phyloP scores from a whole-genome alignment of 2,797 vertebrate genomes.

The Alfaro cultratus region DNA sequence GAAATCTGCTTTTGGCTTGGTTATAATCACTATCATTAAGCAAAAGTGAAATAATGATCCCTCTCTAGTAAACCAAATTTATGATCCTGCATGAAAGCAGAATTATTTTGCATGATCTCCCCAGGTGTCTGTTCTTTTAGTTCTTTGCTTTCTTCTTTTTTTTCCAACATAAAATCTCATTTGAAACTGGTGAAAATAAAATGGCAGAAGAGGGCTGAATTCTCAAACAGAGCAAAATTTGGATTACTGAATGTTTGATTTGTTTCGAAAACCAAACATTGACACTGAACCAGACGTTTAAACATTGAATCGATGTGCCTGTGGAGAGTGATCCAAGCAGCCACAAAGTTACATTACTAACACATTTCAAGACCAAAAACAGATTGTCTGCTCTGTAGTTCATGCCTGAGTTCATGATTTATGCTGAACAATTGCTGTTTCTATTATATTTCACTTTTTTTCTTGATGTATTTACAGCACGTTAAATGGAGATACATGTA shows the following conservation, averaged over 20 bases:
- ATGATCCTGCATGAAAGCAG: not conserved
- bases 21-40: conserved; percentile 15
- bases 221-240: not conserved
- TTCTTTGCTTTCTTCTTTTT: not conserved
- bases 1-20: conserved; percentile 15
- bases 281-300: not conserved
- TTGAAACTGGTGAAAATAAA: not conserved
- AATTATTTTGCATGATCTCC: not conserved
- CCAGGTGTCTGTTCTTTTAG: too few relatives aligned
- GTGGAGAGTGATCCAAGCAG: not conserved
- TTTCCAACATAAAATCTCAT: not conserved
- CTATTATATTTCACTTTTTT: not conserved
- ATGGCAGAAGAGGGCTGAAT: not conserved
- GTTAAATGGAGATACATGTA: not conserved
- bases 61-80: not conserved
- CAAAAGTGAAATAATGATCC: conserved; percentile 1
- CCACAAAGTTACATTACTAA: not conserved
- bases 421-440: not conserved
- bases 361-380: not conserved
- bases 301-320: not conserved
- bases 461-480: not conserved
- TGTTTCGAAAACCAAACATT: not conserved
- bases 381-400: not conserved
- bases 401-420: not conserved
- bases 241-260: not conserved